A percentile compares a stretch with the other conserved stretches of the same genome.
phyloP scores from a whole-genome alignment of 2,113 vertebrate species.

The Prionailurus bengalensis region DNA sequence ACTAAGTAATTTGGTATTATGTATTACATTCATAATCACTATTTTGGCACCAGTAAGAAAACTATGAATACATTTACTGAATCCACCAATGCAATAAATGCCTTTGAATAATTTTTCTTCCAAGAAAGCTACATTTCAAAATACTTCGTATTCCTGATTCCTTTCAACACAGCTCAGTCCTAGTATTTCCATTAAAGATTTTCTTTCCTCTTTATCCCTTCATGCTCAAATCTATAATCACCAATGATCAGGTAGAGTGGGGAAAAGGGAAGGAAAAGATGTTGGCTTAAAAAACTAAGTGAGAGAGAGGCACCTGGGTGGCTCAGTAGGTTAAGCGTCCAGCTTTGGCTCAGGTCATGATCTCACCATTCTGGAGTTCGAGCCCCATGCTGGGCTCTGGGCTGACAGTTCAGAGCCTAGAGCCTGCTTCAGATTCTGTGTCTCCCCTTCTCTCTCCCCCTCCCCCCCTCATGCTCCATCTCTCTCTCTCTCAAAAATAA shows the following conservation, averaged over 20 bases:
- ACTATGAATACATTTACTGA: background rate
- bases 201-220: background rate
- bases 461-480: too few species aligned
- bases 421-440: too few species aligned
- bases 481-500: too few species aligned
- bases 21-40: background rate
- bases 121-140: conserved; percentile 7
- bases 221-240: background rate
- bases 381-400: too few species aligned
- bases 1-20: background rate
- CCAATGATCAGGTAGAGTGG: background rate
- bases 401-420: too few species aligned
- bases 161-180: conserved; percentile 14
- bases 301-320: background rate
- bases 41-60: conserved; percentile 12
- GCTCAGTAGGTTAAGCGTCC: too few species aligned
- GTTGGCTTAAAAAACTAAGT: background rate
- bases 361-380: too few species aligned
- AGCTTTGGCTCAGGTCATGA: too few species aligned
- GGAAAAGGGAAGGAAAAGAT: background rate
- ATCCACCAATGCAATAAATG: background rate
- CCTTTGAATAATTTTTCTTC: conserved; percentile 17
- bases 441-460: too few species aligned
- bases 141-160: background rate
- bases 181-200: background rate